These are phyloP conservation scores for Tholera decimalis DNA, from an alignment of 2,888 invertebrate species.

Conservation along the genomic window DNA sequence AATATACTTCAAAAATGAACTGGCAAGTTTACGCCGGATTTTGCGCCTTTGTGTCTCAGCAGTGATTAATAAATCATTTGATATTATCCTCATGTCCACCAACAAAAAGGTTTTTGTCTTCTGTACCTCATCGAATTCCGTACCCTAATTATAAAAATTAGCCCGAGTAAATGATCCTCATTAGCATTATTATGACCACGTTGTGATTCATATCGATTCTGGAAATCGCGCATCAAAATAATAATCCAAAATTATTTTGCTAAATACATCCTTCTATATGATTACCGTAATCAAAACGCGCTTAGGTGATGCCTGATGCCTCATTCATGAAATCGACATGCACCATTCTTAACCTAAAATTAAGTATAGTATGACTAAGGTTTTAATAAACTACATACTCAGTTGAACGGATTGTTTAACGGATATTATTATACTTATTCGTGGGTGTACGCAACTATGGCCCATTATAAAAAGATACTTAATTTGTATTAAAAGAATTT, in stretches of 20 bases:
- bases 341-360: slow-evolving; percentile 36
- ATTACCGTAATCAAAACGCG: slow-evolving; percentile 64
- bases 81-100: slow-evolving; percentile 14
- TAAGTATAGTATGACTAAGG: slow-evolving; percentile 28
- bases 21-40: background rate
- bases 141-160: slow-evolving; percentile 56
- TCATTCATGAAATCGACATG: slow-evolving; percentile 47
- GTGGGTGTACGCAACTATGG: slow-evolving; percentile 83
- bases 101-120: slow-evolving; percentile 41
- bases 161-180: slow-evolving; percentile 49
- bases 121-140: slow-evolving; percentile 33
- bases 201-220: slow-evolving; percentile 64
- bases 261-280: slow-evolving; percentile 55
- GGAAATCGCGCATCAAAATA: slow-evolving; percentile 56
- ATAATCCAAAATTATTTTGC: slow-evolving; percentile 55
- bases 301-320: slow-evolving; percentile 53
- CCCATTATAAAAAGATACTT: slow-evolving; percentile 84
- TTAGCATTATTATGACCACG: slow-evolving; percentile 44
- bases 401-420: slow-evolving; percentile 76
- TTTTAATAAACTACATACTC: slow-evolving; percentile 15
- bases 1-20: background rate
- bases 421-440: slow-evolving; percentile 86
- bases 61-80: slow-evolving; percentile 30
- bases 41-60: background rate
- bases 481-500: slow-evolving; percentile 87